Percentiles rank a stretch among this genome's conserved stretches.
phyloP scores from a whole-genome alignment of 2,888 invertebrate genomes.

The Xestobium rufovillosum region DNA sequence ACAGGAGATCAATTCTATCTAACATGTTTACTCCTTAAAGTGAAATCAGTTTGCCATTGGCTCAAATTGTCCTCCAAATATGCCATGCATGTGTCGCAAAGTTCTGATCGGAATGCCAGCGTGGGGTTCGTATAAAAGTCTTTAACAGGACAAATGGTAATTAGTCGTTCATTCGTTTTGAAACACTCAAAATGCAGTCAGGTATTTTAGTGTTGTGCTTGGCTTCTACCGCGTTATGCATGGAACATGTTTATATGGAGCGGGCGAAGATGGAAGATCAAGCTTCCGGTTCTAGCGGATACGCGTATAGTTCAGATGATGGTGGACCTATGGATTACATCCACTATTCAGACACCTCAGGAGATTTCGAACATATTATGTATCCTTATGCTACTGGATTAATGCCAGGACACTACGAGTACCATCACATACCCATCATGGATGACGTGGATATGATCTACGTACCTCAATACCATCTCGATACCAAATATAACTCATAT shows the following conservation, averaged over 20 bases:
- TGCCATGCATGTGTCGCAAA: too few species aligned
- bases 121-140: too few species aligned
- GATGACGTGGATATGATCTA: not conserved
- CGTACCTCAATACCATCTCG: not conserved
- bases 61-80: slow-evolving; percentile 3
- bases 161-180: too few species aligned
- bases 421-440: slow-evolving; percentile 1
- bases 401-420: not conserved
- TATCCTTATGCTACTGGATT: not conserved
- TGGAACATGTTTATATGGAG: not conserved
- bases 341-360: not conserved
- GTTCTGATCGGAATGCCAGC: too few species aligned
- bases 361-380: not conserved
- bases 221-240: not conserved
- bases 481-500: not conserved
- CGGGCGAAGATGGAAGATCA: not conserved
- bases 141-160: too few species aligned
- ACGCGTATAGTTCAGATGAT: not conserved
- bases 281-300: not conserved
- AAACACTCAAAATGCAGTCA: too few species aligned
- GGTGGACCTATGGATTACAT: slow-evolving; percentile 1
- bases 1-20: not conserved
- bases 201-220: too few species aligned
- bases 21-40: too few species aligned
- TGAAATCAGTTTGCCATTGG: not conserved